A percentile compares a stretch with the other conserved stretches of the same genome.
Evolutionary conservation across 2,113 vertebrate species (phyloP).

Genomic region (Varanus komodoensis): DNA sequence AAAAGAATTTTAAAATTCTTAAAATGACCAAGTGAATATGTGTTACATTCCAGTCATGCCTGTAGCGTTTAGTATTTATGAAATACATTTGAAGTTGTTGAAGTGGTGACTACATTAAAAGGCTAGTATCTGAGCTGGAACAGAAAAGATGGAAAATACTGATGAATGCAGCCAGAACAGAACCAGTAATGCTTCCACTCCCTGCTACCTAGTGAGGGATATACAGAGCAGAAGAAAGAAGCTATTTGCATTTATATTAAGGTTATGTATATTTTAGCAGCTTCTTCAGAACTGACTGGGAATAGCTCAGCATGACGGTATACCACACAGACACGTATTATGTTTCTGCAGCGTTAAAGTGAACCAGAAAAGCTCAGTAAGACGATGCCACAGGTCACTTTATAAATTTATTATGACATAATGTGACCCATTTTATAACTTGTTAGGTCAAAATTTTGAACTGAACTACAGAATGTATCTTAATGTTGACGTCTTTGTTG

Average conservation of each 20-base stretch:
- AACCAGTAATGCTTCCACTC: background rate
- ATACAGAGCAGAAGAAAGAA: background rate
- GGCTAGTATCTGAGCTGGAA: background rate
- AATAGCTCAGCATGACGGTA: slow-evolving; percentile 38
- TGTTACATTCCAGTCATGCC: background rate
- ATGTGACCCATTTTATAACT: background rate
- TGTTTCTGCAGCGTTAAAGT: slow-evolving; percentile 49
- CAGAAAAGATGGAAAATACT: background rate
- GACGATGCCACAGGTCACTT: background rate
- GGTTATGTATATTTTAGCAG: slow-evolving; percentile 48
- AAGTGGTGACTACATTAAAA: background rate
- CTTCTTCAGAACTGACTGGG: slow-evolving; percentile 29
- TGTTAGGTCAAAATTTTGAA: background rate
- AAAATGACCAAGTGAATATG: no score
- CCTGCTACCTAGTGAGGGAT: slow-evolving; percentile 26
- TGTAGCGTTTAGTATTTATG: background rate
- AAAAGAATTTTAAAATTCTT: no score
- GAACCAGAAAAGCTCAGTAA: slow-evolving; percentile 36
- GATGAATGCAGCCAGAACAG: background rate
- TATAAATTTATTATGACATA: slow-evolving; percentile 20
- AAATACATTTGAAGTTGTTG: background rate
- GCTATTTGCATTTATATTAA: slow-evolving; percentile 27
- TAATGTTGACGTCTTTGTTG: background rate
- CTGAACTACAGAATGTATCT: background rate
- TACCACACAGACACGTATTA: slow-evolving; percentile 44